These are phyloP conservation scores for Alectura lathami DNA, from an alignment of 2,113 vertebrate genomes.

Conservation along the genomic window DNA sequence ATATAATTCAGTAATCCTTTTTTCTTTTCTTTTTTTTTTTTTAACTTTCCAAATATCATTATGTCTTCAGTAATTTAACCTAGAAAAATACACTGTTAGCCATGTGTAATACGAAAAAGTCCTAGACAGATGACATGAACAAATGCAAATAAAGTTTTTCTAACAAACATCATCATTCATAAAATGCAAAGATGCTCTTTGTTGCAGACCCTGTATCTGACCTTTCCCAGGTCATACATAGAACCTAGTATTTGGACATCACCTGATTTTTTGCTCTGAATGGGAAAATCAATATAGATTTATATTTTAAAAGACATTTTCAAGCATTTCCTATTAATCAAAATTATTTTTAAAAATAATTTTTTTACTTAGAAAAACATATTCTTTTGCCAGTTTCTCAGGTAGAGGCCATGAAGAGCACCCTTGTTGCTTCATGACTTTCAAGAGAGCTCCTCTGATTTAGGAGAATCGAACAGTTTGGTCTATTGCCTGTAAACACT, in stretches of 20 bases:
- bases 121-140: not conserved
- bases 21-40: not conserved
- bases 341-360: not conserved
- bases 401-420: not conserved
- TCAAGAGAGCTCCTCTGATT: not conserved
- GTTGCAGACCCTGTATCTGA: not conserved
- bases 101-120: not conserved
- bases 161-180: not conserved
- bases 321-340: not conserved
- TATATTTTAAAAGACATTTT: not conserved
- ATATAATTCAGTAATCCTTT: slow-evolving; percentile 8
- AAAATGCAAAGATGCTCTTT: not conserved
- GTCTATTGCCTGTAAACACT: not conserved
- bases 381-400: not conserved
- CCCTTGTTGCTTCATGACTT: not conserved
- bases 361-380: not conserved
- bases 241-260: not conserved
- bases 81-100: slow-evolving; percentile 7
- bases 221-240: not conserved
- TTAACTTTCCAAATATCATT: not conserved
- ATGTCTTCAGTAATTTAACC: slow-evolving; percentile 29
- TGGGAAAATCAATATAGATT: not conserved
- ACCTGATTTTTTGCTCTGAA: not conserved
- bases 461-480: not conserved
- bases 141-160: slow-evolving; percentile 1